Evolutionary conservation across 1,140 invertebrate species (phyloP), one percentile per base, ranked within the genome.

Genomic region (Drosophila varians): DNA sequence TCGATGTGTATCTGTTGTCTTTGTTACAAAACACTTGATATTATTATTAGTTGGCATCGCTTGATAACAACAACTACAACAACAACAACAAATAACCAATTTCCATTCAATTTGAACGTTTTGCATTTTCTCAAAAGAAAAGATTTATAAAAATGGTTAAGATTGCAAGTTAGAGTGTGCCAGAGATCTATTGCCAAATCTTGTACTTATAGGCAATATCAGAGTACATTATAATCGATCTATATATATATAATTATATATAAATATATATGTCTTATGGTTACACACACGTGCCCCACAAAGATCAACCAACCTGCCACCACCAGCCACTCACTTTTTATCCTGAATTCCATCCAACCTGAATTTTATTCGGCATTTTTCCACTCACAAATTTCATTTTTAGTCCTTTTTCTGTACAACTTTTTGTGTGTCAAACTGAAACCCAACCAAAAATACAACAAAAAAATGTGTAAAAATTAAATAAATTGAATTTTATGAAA

Each of bases 191-290:
- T 16, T 26, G 62, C 46, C 26, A 68, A 66, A 45, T 68, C 47
- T 53, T 73, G 42, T 52, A 68, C 18, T 71, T 68, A 31, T 38
- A 42, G 68, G 68, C 36, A 77, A 55, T 60, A 52, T 43, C 55
- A 58, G 56, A 64, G 40, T 70, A 46, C 49, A 65, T 73, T 71
- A 53, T 74, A 69, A 62, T 77, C 56, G 64, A 77, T 55, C 65
- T 62, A 70, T 64, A 65, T 73, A 65, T 83, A 56, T 72, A 72
- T 73, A 28, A 9, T 49, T 62, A 64, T 54, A 52, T 54, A 52
- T 73, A 54, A 66, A 23, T 68, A 55, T 68, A 78, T 77, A 90
- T 90, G 89, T 90, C 89, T 90, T 90, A 90, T 90, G 89, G 89
- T 90, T 90, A 87, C 76, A 90, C 89, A 90, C 89, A 88, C 83